phyloP scores from a whole-genome alignment of 2,888 invertebrate genomes.

The Melangyna quadrimaculata region DNA sequence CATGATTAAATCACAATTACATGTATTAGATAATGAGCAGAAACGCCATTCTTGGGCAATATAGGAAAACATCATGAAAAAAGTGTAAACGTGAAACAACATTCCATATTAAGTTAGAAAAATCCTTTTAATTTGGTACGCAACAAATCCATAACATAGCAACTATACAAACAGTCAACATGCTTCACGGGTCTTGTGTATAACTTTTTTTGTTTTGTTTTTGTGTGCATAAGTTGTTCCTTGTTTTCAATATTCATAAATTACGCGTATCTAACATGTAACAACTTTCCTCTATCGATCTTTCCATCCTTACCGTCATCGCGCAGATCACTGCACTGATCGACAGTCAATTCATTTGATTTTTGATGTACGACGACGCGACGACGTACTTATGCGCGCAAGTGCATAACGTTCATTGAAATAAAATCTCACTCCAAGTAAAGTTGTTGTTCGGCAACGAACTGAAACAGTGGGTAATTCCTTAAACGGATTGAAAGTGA shows the following conservation, averaged over 20 bases:
- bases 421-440: too few relatives aligned
- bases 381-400: background rate
- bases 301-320: constrained; percentile 41
- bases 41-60: background rate
- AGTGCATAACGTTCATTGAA: constrained; percentile 25
- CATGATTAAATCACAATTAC: constrained; percentile 24
- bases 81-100: constrained; percentile 35
- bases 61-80: background rate
- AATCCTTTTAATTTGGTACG: constrained; percentile 33
- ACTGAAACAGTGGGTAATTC: constrained; percentile 36
- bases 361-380: constrained; percentile 31
- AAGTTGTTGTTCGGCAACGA: background rate
- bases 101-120: constrained; percentile 52
- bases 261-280: constrained; percentile 30
- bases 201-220: background rate
- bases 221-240: constrained; percentile 39
- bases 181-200: background rate
- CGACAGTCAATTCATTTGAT: constrained; percentile 62
- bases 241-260: constrained; percentile 57
- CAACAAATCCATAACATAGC: constrained; percentile 32
- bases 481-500: constrained; percentile 67
- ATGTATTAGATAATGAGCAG: constrained; percentile 33
- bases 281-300: constrained; percentile 64
- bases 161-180: background rate
- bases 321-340: constrained; percentile 40